These are phyloP conservation scores for Pseudomyrmex concolor DNA, from an alignment of 1,140 invertebrate species.

Conservation along the genomic window DNA sequence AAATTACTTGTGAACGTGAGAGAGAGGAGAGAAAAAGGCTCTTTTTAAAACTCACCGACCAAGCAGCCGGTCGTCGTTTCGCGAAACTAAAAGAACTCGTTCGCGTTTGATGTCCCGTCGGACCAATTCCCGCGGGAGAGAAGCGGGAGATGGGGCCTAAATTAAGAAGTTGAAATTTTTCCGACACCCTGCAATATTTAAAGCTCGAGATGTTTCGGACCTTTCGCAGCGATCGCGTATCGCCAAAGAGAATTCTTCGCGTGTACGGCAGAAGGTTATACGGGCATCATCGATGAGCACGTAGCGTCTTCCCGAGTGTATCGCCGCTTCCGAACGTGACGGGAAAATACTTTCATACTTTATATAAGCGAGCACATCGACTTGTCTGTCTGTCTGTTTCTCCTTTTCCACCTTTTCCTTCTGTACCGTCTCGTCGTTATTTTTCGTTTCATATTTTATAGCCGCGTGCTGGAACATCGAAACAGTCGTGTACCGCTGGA, in stretches of 20 bases:
- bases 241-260: constrained; percentile 48
- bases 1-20: constrained; percentile 48
- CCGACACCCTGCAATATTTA: constrained; percentile 47
- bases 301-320: constrained; percentile 59
- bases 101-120: constrained; percentile 43
- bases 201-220: constrained; percentile 9
- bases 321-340: constrained; percentile 57
- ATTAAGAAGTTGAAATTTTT: constrained; percentile 58
- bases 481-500: constrained; percentile 25
- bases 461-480: constrained; percentile 28
- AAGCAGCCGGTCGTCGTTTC: constrained; percentile 6
- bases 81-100: constrained; percentile 26
- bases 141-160: constrained; percentile 1
- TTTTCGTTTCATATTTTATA: constrained; percentile 53
- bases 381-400: constrained; percentile 30
- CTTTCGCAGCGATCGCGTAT: constrained; percentile 15
- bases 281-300: constrained; percentile 59
- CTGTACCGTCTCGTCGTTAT: constrained; percentile 15
- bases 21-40: neutral
- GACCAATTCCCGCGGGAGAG: constrained; percentile 18
- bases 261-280: constrained; percentile 16
- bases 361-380: constrained; percentile 30
- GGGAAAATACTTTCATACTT: constrained; percentile 60
- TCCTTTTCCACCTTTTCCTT: neutral
- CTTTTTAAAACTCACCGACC: constrained; percentile 45